Evolutionary conservation across 2,888 invertebrate genomes (phyloP).

Genomic region (Papilio demoleus): DNA sequence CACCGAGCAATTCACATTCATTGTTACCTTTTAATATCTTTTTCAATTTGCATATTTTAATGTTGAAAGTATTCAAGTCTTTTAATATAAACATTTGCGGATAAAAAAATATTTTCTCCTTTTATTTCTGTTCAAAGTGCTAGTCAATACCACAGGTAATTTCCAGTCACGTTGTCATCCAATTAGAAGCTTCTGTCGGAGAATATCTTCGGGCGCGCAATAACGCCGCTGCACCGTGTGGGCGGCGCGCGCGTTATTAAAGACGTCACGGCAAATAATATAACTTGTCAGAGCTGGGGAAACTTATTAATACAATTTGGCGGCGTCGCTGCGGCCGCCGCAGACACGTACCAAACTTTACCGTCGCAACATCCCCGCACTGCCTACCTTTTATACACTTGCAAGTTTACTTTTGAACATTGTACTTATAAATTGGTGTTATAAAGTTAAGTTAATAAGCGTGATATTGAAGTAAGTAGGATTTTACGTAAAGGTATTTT

Average conservation of each 20-base stretch:
- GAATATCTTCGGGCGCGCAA: slow-evolving; percentile 11
- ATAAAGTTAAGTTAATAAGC: too few species aligned
- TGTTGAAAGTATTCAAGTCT: neutral
- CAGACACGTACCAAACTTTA: neutral
- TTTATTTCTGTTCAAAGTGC: neutral
- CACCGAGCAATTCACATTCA: neutral
- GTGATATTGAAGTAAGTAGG: too few species aligned
- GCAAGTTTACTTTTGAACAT: too few species aligned
- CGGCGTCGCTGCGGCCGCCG: neutral
- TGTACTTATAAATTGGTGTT: neutral
- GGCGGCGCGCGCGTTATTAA: slow-evolving; percentile 24
- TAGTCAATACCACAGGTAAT: neutral
- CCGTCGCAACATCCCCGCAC: neutral
- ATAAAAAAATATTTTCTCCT: too few species aligned
- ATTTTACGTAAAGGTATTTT: neutral
- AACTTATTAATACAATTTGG: slow-evolving; percentile 37
- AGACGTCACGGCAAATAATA: slow-evolving; percentile 33
- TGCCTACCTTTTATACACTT: neutral
- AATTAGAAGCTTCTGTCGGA: neutral
- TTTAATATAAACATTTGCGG: too few species aligned
- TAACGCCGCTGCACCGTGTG: neutral
- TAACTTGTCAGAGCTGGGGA: slow-evolving; percentile 30
- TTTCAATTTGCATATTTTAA: neutral
- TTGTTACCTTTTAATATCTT: neutral
- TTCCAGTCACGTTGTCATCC: neutral